Percentiles rank a stretch among this genome's conserved stretches.
These are phyloP conservation scores for Bellardia pandia DNA, from an alignment of 2,888 invertebrate genomes.

Conservation along the genomic window DNA sequence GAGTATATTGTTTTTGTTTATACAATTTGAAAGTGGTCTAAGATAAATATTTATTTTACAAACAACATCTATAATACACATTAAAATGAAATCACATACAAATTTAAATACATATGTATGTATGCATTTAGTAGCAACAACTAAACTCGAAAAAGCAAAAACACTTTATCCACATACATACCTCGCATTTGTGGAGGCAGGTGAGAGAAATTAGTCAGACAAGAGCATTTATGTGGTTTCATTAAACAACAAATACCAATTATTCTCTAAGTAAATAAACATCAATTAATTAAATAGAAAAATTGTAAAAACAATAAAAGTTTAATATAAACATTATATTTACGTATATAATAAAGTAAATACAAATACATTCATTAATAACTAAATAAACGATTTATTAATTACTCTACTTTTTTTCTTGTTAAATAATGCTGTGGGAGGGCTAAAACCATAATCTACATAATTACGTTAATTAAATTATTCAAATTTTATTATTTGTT, in stretches of 20 bases:
- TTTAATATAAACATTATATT: background rate
- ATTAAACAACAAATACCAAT: background rate
- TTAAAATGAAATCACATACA: background rate
- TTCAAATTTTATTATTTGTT: background rate
- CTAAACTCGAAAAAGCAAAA: background rate
- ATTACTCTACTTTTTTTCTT: background rate
- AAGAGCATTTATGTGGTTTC: background rate
- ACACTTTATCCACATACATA: background rate
- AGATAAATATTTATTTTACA: conserved; percentile 39
- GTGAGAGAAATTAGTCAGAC: conserved; percentile 1
- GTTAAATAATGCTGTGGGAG: background rate
- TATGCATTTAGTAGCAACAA: conserved; percentile 1
- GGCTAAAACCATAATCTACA: background rate
- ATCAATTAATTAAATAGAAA: conserved; percentile 9
- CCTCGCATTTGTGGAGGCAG: background rate
- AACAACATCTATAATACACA: background rate
- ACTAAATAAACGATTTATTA: conserved; percentile 22
- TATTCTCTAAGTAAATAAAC: background rate
- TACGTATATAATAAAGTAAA: background rate
- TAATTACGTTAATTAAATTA: background rate
- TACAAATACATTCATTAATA: background rate
- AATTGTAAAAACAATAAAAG: background rate
- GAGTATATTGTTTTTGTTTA: conserved; percentile 26
- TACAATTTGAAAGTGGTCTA: conserved; percentile 21
- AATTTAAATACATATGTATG: too few species aligned